Percentiles rank a stretch among this genome's conserved stretches.
These are phyloP conservation scores for Odontocerum albicorne DNA, from an alignment of 2,888 invertebrate genomes.

Conservation along the genomic window DNA sequence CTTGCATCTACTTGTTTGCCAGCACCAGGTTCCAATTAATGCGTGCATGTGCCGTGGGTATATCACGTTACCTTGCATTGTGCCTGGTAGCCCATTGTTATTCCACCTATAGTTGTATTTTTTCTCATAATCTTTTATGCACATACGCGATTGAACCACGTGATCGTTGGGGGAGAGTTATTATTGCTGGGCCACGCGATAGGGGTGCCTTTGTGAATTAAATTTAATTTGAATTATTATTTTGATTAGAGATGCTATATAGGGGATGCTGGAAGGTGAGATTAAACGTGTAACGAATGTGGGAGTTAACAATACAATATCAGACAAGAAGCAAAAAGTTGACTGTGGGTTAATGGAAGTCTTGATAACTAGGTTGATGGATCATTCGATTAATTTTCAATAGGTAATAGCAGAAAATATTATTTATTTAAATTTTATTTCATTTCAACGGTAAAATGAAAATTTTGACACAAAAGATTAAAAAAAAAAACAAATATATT, in stretches of 20 bases:
- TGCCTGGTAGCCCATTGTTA: slow-evolving; percentile 3
- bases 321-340: too few relatives aligned
- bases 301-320: slow-evolving; percentile 7
- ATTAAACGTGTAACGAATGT: slow-evolving; percentile 22
- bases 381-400: too few relatives aligned
- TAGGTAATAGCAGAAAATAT: too few relatives aligned
- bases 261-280: slow-evolving; percentile 23
- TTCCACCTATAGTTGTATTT: slow-evolving; percentile 25
- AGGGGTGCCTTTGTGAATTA: slow-evolving; percentile 35
- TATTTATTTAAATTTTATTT: too few relatives aligned
- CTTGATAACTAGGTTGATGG: too few relatives aligned
- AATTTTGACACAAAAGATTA: too few relatives aligned
- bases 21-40: too few relatives aligned
- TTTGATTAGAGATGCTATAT: slow-evolving; percentile 31
- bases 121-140: slow-evolving; percentile 33
- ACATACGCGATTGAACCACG: slow-evolving; percentile 34
- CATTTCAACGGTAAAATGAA: too few relatives aligned
- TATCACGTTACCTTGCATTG: slow-evolving; percentile 33
- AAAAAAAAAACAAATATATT: too few relatives aligned
- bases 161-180: slow-evolving; percentile 21
- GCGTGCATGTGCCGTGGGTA: slow-evolving; percentile 24
- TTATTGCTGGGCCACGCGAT: slow-evolving; percentile 34
- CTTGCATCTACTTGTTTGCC: too few relatives aligned
- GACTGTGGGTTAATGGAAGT: too few relatives aligned
- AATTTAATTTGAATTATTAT: slow-evolving; percentile 37